A percentile compares a stretch with the other conserved stretches of the same genome.
phyloP scores from a whole-genome alignment of 2,113 vertebrate species.

The Zapornia atra region DNA sequence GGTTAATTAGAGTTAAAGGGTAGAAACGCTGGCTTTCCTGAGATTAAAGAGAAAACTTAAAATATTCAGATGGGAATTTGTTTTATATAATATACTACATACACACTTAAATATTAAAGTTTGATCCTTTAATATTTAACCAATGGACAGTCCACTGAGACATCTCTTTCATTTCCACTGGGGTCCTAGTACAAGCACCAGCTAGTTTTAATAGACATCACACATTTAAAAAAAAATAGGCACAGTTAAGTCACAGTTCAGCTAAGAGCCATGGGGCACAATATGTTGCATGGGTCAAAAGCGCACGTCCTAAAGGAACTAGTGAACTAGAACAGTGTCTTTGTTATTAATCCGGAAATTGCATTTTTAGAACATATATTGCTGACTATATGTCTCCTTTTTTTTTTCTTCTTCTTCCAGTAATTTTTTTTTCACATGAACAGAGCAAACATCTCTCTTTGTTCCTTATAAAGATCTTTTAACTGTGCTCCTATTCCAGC shows the following conservation, averaged over 20 bases:
- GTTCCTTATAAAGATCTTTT: constrained; percentile 35
- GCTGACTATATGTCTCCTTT: constrained; percentile 72
- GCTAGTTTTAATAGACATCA: constrained; percentile 78
- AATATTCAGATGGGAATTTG: constrained; percentile 61
- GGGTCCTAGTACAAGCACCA: constrained; percentile 54
- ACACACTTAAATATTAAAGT: constrained; percentile 75
- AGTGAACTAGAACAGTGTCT: constrained; percentile 72
- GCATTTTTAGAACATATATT: constrained; percentile 83
- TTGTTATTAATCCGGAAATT: constrained; percentile 86
- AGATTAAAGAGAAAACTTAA: constrained; percentile 42
- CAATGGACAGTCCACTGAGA: constrained; percentile 59
- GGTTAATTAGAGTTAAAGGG: constrained; percentile 39
- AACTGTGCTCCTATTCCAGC: not conserved
- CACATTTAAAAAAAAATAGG: constrained; percentile 72
- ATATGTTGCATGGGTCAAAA: constrained; percentile 81
- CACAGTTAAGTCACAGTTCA: constrained; percentile 71
- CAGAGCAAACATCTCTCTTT: constrained; percentile 56
- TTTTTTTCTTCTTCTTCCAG: constrained; percentile 43
- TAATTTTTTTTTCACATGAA: constrained; percentile 63
- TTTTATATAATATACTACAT: constrained; percentile 51
- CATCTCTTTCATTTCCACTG: constrained; percentile 75
- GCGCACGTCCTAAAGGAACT: constrained; percentile 77
- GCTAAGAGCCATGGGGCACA: constrained; percentile 82
- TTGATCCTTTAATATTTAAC: constrained; percentile 77
- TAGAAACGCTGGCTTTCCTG: not conserved